Conservation (phyloP, 2,888 invertebrate species). For the Gnatocerus cornutus region DNA sequence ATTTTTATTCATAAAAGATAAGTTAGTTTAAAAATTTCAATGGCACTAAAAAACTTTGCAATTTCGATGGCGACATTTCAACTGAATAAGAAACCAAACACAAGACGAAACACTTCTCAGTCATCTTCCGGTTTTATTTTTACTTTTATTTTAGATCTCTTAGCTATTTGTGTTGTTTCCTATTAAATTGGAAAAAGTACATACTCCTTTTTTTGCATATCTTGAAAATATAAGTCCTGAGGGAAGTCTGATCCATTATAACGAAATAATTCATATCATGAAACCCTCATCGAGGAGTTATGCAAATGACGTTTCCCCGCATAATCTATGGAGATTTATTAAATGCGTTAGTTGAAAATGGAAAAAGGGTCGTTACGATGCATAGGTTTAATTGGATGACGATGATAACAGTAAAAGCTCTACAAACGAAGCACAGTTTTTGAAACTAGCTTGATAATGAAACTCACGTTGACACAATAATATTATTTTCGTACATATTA, state of each 20-base stretch:
- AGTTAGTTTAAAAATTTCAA: too few relatives aligned
- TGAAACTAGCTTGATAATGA: too few relatives aligned
- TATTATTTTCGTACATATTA: too few relatives aligned
- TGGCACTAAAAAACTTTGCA: too few relatives aligned
- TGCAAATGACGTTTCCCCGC: slow-evolving; percentile 31
- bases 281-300: slow-evolving; percentile 8
- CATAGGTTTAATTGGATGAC: slow-evolving; percentile 14
- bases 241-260: slow-evolving; percentile 8
- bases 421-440: neutral
- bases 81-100: slow-evolving; percentile 14
- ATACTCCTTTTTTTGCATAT: slow-evolving; percentile 2
- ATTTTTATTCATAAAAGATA: too few relatives aligned
- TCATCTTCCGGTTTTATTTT: slow-evolving; percentile 41
- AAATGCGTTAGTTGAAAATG: slow-evolving; percentile 11
- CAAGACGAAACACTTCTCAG: slow-evolving; percentile 18
- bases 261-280: slow-evolving; percentile 21
- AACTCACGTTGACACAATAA: too few relatives aligned
- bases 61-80: slow-evolving; percentile 6
- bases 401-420: neutral
- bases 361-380: slow-evolving; percentile 9
- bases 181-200: slow-evolving; percentile 14
- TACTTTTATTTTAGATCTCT: slow-evolving; percentile 16
- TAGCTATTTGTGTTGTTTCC: slow-evolving; percentile 20
- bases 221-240: slow-evolving; percentile 4
- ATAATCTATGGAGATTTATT: slow-evolving; percentile 34